Evolutionary conservation across 1,140 invertebrate genomes (phyloP).

Genomic region (Campoletis sonorensis): DNA sequence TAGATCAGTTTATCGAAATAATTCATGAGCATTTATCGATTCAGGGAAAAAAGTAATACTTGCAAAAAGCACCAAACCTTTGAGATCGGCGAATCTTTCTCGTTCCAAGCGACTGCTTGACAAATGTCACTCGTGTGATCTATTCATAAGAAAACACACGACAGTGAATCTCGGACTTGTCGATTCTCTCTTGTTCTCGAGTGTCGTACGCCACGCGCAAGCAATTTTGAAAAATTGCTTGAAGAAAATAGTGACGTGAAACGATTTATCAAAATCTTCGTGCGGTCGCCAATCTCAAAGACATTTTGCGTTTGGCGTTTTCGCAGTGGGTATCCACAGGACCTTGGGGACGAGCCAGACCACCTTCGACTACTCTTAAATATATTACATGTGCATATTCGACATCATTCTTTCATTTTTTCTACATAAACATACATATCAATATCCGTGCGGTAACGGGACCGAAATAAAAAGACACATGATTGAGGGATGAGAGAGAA

Average conservation of each 20-base stretch:
- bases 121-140: slow-evolving; percentile 62
- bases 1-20: background rate
- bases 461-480: slow-evolving; percentile 51
- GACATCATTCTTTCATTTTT: slow-evolving; percentile 53
- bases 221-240: slow-evolving; percentile 69
- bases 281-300: slow-evolving; percentile 46
- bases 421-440: slow-evolving; percentile 71
- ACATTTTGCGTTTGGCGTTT: slow-evolving; percentile 11
- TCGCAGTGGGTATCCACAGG: slow-evolving; percentile 38
- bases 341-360: slow-evolving; percentile 37
- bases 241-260: slow-evolving; percentile 68
- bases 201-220: slow-evolving; percentile 33
- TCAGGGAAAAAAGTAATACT: too few species aligned
- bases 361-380: background rate
- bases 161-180: slow-evolving; percentile 45
- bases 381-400: background rate
- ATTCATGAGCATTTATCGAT: background rate
- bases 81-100: slow-evolving; percentile 44
- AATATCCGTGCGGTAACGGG: slow-evolving; percentile 64
- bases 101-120: slow-evolving; percentile 72
- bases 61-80: background rate
- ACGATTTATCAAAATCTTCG: slow-evolving; percentile 69
- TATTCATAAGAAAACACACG: background rate
- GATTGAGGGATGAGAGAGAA: slow-evolving; percentile 34
- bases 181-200: slow-evolving; percentile 57